Base-by-base conservation (phyloP, 1,140 invertebrate species). In the Zaprionus ornatus region DNA sequence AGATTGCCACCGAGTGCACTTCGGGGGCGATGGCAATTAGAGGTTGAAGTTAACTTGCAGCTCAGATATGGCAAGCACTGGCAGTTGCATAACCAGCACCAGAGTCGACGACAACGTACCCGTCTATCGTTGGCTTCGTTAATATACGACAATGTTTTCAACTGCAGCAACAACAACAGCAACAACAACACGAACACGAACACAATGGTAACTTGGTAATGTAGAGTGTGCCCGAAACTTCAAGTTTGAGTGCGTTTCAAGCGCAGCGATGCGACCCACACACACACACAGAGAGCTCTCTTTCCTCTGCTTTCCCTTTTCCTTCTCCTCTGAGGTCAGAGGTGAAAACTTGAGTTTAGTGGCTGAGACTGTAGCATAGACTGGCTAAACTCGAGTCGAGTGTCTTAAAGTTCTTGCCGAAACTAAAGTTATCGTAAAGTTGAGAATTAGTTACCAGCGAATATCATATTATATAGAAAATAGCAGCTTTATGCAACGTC, bases 1-100 rank as follows among this genome's bases (percentile, higher is more conserved):
- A 83, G 77, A 80, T 83, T 84, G 81, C 81, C 60, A 74, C 37
- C 77, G 71, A 60, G 79, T 87, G 79, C 72, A 87, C 82, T 87
- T 74, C n/a, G 50, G 66, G 82, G 79, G 82, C 77, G 69, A 63
- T 84, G 74, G 70, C 83, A 88, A 87, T 87, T 87, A 87, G 80
- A 87, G 77, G 67, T 75, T 75, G 59, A 71, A 64, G 73, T 75
- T 86, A 86, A 82, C 83, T 87, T 87, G 75, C 2, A 45, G 81
- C 52, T 74, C 29, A 60, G n/a, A 64, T 48, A 75, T 56, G 29
- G 67, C 42, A 66, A 40, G 35, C 19, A 35, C 19, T 59, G 7
- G n/a, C 40, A 17, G 40, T 75, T 70, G 35, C 70, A 67, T 73
- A 73, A 77, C 75, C 74, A 48, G 42, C 37, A 40, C 15, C 37